Base-by-base conservation (phyloP, 1,140 invertebrate species). In the Magallana angulata region DNA sequence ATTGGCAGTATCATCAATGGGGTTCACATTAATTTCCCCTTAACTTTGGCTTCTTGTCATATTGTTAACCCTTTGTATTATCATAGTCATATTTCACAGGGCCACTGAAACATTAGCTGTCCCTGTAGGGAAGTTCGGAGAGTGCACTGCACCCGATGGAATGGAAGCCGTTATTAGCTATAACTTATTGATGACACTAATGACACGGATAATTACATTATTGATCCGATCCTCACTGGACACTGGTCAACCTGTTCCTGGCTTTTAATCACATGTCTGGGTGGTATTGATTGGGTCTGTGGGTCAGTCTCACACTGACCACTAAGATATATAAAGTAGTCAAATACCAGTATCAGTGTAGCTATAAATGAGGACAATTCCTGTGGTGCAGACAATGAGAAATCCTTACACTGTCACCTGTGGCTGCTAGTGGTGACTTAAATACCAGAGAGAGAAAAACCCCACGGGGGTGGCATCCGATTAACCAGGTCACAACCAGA, bases 121-220 rank as follows among this genome's bases (percentile, higher is more conserved):
- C 68, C 24, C 18, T 36, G 4, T 16, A 11, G 7, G 24, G 36
- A 24, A 30, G 18, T 18, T 48, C 24, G 36, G 18, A 30, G 30
- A 36, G 68, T 24, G 36, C 24, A 30, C 12, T 76, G 24, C 36
- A 76, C 68, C 68, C 68, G 14, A 30, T 30, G 60, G 36, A 30
- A 76, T 76, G n/a, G 60, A 12, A 62, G 14, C 6, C 14, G 60
- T 36, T 76, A 76, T 76, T 30, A 76, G 18, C 30, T 76, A 24
- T 76, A 76, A 76, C 24, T 76, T 30, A 24, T 24, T 76, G 68
- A 24, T 76, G 68, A 76, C 68, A 9, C 36, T 76, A 76, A 76
- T 76, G 68, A 76, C 68, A 76, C 68, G 36, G 30, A 76, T 36
- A 76, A 76, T 76, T 76, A 30, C 36, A 76, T 36, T 76, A 76